phyloP scores from a whole-genome alignment of 2,888 invertebrate species.

The Ochropacha duplaris region DNA sequence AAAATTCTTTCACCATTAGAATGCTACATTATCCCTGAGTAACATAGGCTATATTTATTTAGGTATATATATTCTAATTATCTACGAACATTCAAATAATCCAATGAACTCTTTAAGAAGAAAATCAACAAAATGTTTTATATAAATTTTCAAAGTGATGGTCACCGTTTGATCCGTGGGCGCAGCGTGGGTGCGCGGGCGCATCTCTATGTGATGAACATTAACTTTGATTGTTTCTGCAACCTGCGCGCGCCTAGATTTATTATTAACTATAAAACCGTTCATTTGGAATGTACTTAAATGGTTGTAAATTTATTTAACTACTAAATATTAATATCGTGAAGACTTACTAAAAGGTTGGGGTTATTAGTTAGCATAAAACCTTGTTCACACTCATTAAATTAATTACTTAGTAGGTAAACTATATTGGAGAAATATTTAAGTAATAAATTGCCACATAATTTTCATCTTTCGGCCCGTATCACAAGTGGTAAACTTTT shows the following conservation, averaged over 20 bases:
- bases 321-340: constrained; percentile 44
- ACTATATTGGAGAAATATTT: no score
- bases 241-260: constrained; percentile 53
- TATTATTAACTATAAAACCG: constrained; percentile 44
- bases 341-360: constrained; percentile 29
- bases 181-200: constrained; percentile 66
- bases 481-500: no score
- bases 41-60: no score
- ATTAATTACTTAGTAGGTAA: no score
- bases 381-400: not conserved
- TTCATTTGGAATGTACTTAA: constrained; percentile 46
- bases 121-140: no score
- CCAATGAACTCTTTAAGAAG: no score
- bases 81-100: no score
- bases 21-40: no score
- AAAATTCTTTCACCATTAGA: no score
- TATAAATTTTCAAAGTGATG: constrained; percentile 21
- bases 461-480: no score
- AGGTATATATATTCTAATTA: no score
- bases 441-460: no score
- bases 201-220: constrained; percentile 65
- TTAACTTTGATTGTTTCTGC: constrained; percentile 69
- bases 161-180: constrained; percentile 55
- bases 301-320: constrained; percentile 45
- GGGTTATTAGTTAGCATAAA: constrained; percentile 3